Conservation (phyloP, 2,888 invertebrate species). For the Microdon myrmicae region DNA sequence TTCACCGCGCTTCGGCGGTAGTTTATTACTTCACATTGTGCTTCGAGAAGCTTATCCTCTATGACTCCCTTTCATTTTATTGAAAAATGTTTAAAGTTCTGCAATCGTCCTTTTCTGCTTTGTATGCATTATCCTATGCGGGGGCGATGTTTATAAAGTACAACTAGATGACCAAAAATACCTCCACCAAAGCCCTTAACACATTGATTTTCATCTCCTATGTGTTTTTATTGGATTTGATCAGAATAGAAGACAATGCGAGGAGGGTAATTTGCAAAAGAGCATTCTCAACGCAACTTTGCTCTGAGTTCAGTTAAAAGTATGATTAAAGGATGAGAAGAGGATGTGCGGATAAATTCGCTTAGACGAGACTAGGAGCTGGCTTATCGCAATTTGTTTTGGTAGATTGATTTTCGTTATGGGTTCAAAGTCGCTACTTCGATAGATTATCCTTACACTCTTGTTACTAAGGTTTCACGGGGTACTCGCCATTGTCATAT, state of each 20-base stretch:
- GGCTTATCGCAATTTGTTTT: too few species aligned
- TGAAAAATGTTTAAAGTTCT: constrained; percentile 46
- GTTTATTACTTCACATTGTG: constrained; percentile 46
- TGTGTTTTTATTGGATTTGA: too few species aligned
- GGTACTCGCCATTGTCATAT: constrained; percentile 17
- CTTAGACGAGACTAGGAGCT: too few species aligned
- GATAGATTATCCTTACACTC: too few species aligned
- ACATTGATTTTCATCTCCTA: too few species aligned
- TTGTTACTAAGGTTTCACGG: constrained; percentile 22
- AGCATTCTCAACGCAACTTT: too few species aligned
- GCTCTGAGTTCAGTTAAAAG: constrained; percentile 19
- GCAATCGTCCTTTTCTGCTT: constrained; percentile 32
- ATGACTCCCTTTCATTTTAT: constrained; percentile 21
- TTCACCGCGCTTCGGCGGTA: constrained; percentile 42
- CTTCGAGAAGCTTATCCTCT: constrained; percentile 5
- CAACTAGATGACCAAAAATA: too few species aligned
- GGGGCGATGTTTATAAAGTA: constrained; percentile 2
- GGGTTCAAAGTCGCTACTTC: too few species aligned
- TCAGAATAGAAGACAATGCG: constrained; percentile 7
- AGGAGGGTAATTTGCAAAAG: too few species aligned
- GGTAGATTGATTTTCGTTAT: too few species aligned
- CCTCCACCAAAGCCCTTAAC: too few species aligned
- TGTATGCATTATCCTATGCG: constrained; percentile 3
- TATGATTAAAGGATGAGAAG: neutral
- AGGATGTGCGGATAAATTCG: too few species aligned